These are phyloP conservation scores for Agrochola lota DNA, from an alignment of 2,888 invertebrate species.

Conservation along the genomic window DNA sequence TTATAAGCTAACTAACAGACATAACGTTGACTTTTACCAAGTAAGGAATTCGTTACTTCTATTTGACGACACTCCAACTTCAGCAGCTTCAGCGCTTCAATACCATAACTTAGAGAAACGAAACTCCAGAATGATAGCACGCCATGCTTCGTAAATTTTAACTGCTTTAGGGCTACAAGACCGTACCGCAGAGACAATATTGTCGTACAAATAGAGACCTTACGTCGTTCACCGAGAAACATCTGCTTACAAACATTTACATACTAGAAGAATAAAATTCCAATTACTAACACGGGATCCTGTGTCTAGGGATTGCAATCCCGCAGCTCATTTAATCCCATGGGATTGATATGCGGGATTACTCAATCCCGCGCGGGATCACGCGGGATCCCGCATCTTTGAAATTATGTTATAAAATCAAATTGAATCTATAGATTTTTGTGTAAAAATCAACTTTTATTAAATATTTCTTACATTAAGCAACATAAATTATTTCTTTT, in stretches of 20 bases:
- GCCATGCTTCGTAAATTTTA: background rate
- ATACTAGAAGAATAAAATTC: conserved; percentile 5
- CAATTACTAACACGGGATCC: background rate
- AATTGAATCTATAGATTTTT: too few relatives aligned
- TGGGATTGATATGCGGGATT: too few relatives aligned
- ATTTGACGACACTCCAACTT: background rate
- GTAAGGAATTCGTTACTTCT: background rate
- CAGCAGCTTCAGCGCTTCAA: conserved; percentile 4
- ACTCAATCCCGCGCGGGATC: too few relatives aligned
- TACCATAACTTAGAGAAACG: background rate
- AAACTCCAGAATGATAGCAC: conserved; percentile 9
- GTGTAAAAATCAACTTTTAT: too few relatives aligned
- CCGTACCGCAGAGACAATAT: background rate
- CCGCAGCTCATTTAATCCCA: too few relatives aligned
- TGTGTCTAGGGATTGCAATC: too few relatives aligned
- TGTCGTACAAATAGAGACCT: conserved; percentile 7
- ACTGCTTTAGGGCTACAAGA: conserved; percentile 5
- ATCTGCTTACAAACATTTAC: conserved; percentile 5
- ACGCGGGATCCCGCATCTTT: too few relatives aligned
- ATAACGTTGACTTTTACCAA: background rate
- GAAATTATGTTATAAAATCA: too few relatives aligned
- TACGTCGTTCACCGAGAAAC: conserved; percentile 9
- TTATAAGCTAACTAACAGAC: background rate
- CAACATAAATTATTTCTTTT: too few relatives aligned
- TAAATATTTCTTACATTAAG: too few relatives aligned